Evolutionary conservation across 2,113 vertebrate species (phyloP), one percentile per base, ranked within the genome.

Genomic region (Boleophthalmus pectinirostris): DNA sequence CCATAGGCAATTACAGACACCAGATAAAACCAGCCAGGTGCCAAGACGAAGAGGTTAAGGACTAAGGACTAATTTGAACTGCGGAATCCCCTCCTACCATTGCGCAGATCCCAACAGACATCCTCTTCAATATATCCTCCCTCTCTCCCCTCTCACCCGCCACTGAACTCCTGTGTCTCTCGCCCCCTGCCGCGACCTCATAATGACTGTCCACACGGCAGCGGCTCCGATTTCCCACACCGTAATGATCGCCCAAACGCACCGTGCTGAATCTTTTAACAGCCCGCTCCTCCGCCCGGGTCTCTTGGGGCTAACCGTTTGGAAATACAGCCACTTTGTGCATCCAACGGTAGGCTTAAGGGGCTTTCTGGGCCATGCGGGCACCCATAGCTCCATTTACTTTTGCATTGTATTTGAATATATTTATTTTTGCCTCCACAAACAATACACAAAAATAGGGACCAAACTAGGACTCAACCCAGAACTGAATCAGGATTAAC

Each of bases 251-350:
- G 81, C 61, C 79, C 75, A 79, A 71, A 53, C 78, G 68, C 82
- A 77, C 66, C 83, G 69, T 74, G 76, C 81, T 78, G 76, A 86
- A 85, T 87, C 77, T 82, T 82, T 79, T 79, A 89, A 85, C 79
- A 77, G 74, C 71, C 77, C 70, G 69, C 73, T 82, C 71, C 63
- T 78, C 61, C 38, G 66, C 74, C 29, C 58, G 47, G 25, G 64
- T 80, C 81, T 79, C 84, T 53, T 18, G 51, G 77, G 83, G 80
- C 66, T 9, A 0, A 24, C 56, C 51, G 71, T 49, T 64, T 60
- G 71, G 23, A 66, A n/a, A 67, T 69, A 49, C 68, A 24, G 66
- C 70, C 56, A 49, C 61, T 64, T 43, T 53, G 29, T 64, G 45
- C 60, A 58, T 57, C 47, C 25, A 29, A 24, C 29, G 68, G 49